Evolutionary conservation across 2,888 invertebrate species (phyloP).

Genomic region (Tachina grossa): DNA sequence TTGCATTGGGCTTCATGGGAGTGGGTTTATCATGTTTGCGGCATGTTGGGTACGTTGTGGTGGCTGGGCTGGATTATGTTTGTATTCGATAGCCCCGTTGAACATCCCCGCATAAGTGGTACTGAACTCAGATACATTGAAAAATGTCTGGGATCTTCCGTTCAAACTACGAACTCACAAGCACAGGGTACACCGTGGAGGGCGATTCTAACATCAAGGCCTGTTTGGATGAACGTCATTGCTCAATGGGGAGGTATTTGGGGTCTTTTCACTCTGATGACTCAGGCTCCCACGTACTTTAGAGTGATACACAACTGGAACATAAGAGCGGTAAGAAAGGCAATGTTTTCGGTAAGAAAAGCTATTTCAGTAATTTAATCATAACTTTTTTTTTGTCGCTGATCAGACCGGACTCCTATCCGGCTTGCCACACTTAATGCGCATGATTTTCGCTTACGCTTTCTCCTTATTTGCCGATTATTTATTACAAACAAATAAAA

Average conservation of each 20-base stretch:
- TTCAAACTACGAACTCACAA: constrained; percentile 76
- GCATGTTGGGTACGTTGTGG: constrained; percentile 86
- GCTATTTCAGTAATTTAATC: neutral
- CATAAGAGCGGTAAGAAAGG: constrained; percentile 85
- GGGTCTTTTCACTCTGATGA: constrained; percentile 88
- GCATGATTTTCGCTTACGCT: constrained; percentile 85
- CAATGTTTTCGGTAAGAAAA: neutral
- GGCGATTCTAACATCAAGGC: constrained; percentile 84
- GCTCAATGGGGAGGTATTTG: constrained; percentile 88
- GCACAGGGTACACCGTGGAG: constrained; percentile 85
- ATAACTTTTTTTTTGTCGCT: neutral
- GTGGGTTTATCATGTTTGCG: constrained; percentile 87
- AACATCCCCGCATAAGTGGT: constrained; percentile 86
- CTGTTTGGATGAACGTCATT: constrained; percentile 86
- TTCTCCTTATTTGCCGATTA: constrained; percentile 85
- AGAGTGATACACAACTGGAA: constrained; percentile 88
- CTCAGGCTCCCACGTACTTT: constrained; percentile 88
- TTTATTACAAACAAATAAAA: constrained; percentile 84
- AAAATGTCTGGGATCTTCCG: constrained; percentile 84
- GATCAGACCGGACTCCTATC: constrained; percentile 85
- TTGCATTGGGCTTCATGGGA: constrained; percentile 88
- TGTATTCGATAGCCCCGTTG: constrained; percentile 86
- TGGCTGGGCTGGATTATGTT: constrained; percentile 86
- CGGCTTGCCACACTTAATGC: constrained; percentile 85
- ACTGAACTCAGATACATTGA: constrained; percentile 85